Evolutionary conservation across 2,888 invertebrate species (phyloP).

Genomic region (Caradrina kadenii): DNA sequence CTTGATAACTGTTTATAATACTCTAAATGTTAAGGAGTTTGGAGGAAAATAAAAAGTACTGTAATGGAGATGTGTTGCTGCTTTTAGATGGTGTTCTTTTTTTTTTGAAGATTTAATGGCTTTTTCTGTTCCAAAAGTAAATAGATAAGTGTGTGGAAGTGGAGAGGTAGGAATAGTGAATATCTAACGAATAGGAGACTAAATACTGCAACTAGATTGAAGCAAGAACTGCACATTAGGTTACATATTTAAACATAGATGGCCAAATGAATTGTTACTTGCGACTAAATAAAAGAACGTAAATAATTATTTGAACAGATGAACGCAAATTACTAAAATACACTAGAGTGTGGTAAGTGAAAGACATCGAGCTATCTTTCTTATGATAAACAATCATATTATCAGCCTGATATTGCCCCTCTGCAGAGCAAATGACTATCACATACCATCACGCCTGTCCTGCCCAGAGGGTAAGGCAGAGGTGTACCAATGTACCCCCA

Average conservation of each 20-base stretch:
- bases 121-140: not conserved
- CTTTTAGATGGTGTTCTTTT: slow-evolving; percentile 24
- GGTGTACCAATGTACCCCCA: too few species aligned
- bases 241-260: not conserved
- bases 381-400: too few species aligned
- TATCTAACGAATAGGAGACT: not conserved
- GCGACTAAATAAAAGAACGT: too few species aligned
- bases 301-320: too few species aligned
- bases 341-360: not conserved
- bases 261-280: too few species aligned
- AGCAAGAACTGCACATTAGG: not conserved
- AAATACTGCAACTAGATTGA: not conserved
- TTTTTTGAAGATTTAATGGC: slow-evolving; percentile 12
- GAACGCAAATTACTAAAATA: not conserved
- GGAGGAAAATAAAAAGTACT: slow-evolving; percentile 53
- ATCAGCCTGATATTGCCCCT: too few species aligned
- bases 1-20: slow-evolving; percentile 74
- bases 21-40: slow-evolving; percentile 69
- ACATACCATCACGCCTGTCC: too few species aligned
- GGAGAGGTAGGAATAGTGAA: not conserved
- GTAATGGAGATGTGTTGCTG: slow-evolving; percentile 39
- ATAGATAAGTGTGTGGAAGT: not conserved
- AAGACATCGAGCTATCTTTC: not conserved
- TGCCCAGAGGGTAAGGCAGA: too few species aligned
- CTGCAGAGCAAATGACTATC: too few species aligned